Conservation (phyloP, 2,888 invertebrate species). For the Mesorhabditis sp. region DNA sequence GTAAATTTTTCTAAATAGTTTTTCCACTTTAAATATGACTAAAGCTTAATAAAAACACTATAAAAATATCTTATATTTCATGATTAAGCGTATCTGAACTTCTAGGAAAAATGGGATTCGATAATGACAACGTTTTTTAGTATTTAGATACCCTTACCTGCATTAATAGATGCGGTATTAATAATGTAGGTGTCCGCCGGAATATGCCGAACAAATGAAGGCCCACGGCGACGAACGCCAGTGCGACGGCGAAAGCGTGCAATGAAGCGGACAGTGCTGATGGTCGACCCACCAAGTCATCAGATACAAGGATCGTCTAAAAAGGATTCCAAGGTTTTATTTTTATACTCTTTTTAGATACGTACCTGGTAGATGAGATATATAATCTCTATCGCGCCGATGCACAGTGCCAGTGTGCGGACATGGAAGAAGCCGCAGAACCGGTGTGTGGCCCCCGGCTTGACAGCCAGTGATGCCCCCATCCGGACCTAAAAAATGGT, state of each 20-base stretch:
- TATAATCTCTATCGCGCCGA: not conserved
- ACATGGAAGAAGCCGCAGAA: not conserved
- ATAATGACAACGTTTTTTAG: too few relatives aligned
- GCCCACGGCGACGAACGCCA: not conserved
- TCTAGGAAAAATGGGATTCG: too few relatives aligned
- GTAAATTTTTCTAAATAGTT: too few relatives aligned
- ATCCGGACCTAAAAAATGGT: not conserved
- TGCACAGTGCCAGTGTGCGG: not conserved
- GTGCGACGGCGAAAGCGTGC: not conserved
- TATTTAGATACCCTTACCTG: not conserved
- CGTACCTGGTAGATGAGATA: not conserved
- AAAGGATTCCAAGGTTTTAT: not conserved
- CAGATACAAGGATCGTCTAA: not conserved
- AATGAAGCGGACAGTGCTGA: not conserved
- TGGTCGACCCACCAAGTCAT: not conserved
- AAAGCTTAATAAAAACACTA: too few relatives aligned
- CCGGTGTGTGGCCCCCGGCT: not conserved
- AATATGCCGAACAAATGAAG: conserved; percentile 2
- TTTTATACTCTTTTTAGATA: not conserved
- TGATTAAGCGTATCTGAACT: too few relatives aligned
- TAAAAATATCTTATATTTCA: too few relatives aligned
- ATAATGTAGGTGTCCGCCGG: not conserved
- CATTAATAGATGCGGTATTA: not conserved
- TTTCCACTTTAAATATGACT: too few relatives aligned
- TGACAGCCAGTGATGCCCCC: not conserved